Percentiles rank a stretch among this genome's conserved stretches.
Evolutionary conservation across 2,888 invertebrate species (phyloP).

Genomic region (Nesidiocoris tenuis): DNA sequence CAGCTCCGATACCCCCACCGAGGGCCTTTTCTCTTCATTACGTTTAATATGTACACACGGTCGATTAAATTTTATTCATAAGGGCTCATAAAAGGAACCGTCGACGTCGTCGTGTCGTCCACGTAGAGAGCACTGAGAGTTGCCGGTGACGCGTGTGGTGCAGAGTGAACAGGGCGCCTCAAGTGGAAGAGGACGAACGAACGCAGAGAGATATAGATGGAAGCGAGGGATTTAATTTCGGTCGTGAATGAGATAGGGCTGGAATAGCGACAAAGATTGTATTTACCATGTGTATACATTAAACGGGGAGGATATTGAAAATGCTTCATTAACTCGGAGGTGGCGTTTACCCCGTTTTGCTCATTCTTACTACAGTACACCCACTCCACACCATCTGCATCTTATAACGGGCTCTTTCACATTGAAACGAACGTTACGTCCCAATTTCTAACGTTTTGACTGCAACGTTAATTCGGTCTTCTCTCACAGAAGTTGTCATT

Average conservation of each 20-base stretch:
- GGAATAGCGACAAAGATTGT: slow-evolving; percentile 46
- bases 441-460: not conserved
- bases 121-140: not conserved
- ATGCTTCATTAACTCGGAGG: slow-evolving; percentile 44
- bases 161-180: slow-evolving; percentile 2
- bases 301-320: slow-evolving; percentile 44
- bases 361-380: not conserved
- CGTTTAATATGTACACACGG: slow-evolving; percentile 47
- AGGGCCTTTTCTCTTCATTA: slow-evolving; percentile 45
- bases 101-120: not conserved
- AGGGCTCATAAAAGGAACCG: slow-evolving; percentile 47
- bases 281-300: slow-evolving; percentile 46
- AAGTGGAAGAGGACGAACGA: slow-evolving; percentile 11
- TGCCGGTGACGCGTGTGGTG: not conserved
- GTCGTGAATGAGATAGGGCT: slow-evolving; percentile 43
- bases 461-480: too few species aligned
- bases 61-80: slow-evolving; percentile 49
- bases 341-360: slow-evolving; percentile 22
- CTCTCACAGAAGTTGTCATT: too few species aligned
- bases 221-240: slow-evolving; percentile 48
- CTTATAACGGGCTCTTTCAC: not conserved
- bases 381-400: not conserved
- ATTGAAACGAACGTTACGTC: not conserved
- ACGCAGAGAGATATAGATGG: slow-evolving; percentile 31
- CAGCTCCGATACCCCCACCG: slow-evolving; percentile 5